These are phyloP conservation scores for Galerucella nymphaeae DNA, from an alignment of 2,888 invertebrate species.

Conservation along the genomic window DNA sequence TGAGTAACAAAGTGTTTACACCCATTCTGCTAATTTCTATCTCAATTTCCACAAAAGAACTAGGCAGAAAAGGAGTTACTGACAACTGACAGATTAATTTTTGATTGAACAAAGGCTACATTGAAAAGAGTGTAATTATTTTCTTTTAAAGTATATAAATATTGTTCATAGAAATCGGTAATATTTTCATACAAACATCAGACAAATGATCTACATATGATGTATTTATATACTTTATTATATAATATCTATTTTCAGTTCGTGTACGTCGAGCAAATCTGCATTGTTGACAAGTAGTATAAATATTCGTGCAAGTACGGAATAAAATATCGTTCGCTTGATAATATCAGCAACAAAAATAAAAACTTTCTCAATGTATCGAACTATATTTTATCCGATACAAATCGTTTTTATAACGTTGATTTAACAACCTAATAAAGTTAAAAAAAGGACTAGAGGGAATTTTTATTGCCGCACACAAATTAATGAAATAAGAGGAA, in stretches of 20 bases:
- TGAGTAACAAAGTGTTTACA: too few species aligned
- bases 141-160: neutral
- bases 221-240: neutral
- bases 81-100: too few species aligned
- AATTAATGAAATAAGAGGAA: slow-evolving; percentile 19
- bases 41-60: too few species aligned
- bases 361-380: neutral
- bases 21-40: too few species aligned
- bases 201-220: neutral
- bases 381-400: neutral
- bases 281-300: neutral
- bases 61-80: too few species aligned
- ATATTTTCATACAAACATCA: neutral
- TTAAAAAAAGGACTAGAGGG: slow-evolving; percentile 4
- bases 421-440: slow-evolving; percentile 17
- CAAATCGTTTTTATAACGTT: slow-evolving; percentile 1
- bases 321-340: slow-evolving; percentile 1
- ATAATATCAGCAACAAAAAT: neutral
- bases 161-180: neutral
- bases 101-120: neutral
- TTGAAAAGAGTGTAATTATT: neutral
- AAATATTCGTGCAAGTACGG: neutral
- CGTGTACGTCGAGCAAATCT: neutral
- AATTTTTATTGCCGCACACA: slow-evolving; percentile 3
- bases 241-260: neutral